phyloP scores from a whole-genome alignment of 2,888 invertebrate genomes.

The Spisula subtruncata region DNA sequence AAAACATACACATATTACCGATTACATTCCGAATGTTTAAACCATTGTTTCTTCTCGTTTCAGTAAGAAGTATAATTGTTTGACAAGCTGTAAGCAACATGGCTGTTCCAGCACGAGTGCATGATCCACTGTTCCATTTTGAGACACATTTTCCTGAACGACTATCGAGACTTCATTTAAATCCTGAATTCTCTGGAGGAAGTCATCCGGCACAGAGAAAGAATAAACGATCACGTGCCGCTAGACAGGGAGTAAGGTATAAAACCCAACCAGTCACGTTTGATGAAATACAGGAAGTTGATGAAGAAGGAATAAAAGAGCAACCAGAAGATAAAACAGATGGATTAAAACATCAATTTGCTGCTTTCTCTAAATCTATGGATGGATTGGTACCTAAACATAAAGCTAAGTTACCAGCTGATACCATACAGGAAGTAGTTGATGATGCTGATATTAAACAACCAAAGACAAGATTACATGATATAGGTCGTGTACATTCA shows the following conservation, averaged over 20 bases:
- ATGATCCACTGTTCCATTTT: constrained; percentile 88
- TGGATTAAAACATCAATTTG: constrained; percentile 79
- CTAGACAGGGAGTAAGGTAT: constrained; percentile 89
- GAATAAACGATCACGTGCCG: constrained; percentile 89
- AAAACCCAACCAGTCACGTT: constrained; percentile 93
- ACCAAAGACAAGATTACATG: constrained; percentile 41
- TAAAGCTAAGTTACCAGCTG: constrained; percentile 53
- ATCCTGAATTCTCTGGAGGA: constrained; percentile 79
- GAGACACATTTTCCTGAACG: constrained; percentile 92
- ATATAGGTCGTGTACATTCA: constrained; percentile 56
- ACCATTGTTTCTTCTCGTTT: not conserved
- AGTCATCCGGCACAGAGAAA: constrained; percentile 87
- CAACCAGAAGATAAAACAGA: constrained; percentile 67
- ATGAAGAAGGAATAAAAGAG: constrained; percentile 88
- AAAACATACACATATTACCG: not conserved
- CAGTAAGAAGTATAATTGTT: not conserved
- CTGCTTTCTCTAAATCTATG: constrained; percentile 86
- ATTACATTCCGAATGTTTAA: not conserved
- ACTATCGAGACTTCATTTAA: constrained; percentile 90
- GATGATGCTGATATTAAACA: constrained; percentile 49
- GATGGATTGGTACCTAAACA: constrained; percentile 84
- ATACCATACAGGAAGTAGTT: constrained; percentile 60
- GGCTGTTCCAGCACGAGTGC: constrained; percentile 69
- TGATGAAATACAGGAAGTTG: constrained; percentile 93
- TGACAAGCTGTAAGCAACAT: constrained; percentile 29